Evolutionary conservation across 2,113 vertebrate genomes (phyloP), one percentile per base, ranked within the genome.

Genomic region (Jaculus jaculus): DNA sequence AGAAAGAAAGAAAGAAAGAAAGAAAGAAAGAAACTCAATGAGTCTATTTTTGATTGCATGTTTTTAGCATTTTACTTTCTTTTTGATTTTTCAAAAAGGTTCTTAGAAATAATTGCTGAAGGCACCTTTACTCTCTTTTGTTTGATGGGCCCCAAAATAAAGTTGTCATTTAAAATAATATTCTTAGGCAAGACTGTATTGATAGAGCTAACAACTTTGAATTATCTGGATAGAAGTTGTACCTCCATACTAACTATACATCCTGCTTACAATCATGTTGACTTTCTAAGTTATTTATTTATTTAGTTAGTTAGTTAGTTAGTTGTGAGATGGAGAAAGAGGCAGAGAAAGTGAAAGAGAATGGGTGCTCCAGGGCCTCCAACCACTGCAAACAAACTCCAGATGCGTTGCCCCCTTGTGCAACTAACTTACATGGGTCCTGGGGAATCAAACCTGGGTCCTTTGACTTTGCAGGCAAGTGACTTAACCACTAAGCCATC

Each of bases 11-110:
- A 47, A 47, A 47, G 5, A 47, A 47, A 47, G 8, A 47, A 8
- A 47, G 8, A 5, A 47, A 47, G 5, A 47, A 47, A 5, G 8
- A 47, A 47, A 5, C 42, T 47, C 34, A 39, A 24, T 18, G 34
- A 61, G n/a, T 39, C 7, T 47, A 93, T 51, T 93, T 75, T 95
- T 88, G 34, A n/a, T 61, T 86, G 0, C 11, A 85, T 90, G 73
- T 63, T 93, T 93, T 93, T 85, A 80, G n/a, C 34, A 61, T 84
- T 95, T 96, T 80, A 60, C 12, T 81, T 86, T 92, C 66, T 89
- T 20, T 83, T 89, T 58, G 54, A 74, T 86, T 91, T 92, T 94
- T 83, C 10, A 13, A 17, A 96, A 87, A 81, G 66, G 1, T 58
- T 20, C 47, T 69, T 79, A 21, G 60, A 96, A 92, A 93, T 88